phyloP scores from a whole-genome alignment of 2,113 vertebrate species.

The Coracopsis vasa region DNA sequence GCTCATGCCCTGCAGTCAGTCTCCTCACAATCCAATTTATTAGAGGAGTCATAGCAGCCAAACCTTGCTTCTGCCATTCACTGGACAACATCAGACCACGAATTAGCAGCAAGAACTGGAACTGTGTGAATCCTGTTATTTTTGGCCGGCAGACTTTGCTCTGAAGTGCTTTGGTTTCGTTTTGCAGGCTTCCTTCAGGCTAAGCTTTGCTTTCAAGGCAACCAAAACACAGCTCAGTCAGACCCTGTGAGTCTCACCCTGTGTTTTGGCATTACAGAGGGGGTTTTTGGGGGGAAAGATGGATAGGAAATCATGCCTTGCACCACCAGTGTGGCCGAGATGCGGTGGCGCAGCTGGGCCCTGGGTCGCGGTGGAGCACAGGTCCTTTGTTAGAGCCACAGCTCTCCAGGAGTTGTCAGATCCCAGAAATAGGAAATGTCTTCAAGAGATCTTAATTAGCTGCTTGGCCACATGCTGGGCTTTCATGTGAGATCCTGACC shows the following conservation, averaged over 20 bases:
- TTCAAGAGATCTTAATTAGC: conserved; percentile 27
- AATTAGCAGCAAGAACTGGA: conserved; percentile 46
- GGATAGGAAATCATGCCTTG: neutral
- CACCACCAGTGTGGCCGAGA: accelerated
- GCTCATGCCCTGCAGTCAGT: conserved; percentile 55
- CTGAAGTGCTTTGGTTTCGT: conserved; percentile 38
- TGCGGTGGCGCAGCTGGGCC: neutral
- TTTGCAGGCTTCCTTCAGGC: conserved; percentile 30
- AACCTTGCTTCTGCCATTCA: conserved; percentile 25
- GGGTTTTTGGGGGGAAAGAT: neutral
- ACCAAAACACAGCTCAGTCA: neutral
- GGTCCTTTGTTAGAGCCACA: neutral
- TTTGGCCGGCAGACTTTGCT: conserved; percentile 4
- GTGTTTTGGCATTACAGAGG: neutral
- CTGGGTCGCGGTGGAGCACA: accelerated
- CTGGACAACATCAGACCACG: neutral
- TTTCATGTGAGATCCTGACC: neutral
- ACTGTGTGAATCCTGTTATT: conserved; percentile 21
- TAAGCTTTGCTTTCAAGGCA: conserved; percentile 47
- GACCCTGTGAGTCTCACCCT: neutral
- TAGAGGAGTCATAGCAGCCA: conserved; percentile 27
- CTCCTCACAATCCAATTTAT: conserved; percentile 64
- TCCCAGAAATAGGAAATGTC: conserved; percentile 20
- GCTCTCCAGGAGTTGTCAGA: neutral
- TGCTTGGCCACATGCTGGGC: neutral